These are phyloP conservation scores for Chroicocephalus ridibundus DNA, from an alignment of 2,113 vertebrate genomes.

Conservation along the genomic window DNA sequence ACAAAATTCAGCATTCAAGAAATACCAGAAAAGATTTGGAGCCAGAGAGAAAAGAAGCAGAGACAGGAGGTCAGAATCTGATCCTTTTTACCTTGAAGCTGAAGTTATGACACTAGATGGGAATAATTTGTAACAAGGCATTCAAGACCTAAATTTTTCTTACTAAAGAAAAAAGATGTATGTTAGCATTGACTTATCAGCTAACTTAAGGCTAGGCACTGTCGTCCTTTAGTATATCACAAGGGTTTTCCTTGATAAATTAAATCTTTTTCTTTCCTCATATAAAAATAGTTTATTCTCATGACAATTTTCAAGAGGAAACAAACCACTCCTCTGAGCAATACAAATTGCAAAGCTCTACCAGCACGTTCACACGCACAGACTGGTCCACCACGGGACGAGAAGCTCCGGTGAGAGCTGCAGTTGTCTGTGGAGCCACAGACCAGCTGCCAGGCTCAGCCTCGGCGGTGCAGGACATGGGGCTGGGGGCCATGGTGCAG, in stretches of 20 bases:
- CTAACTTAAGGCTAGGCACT: neutral
- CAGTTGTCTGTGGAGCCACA: neutral
- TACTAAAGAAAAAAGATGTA: neutral
- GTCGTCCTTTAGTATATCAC: neutral
- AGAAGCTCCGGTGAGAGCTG: neutral
- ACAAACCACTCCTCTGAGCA: neutral
- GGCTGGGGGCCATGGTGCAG: neutral
- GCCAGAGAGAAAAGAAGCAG: neutral
- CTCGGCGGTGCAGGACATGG: rapidly evolving
- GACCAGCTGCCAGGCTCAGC: rapidly evolving
- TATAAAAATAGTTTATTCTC: neutral
- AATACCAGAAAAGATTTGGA: neutral
- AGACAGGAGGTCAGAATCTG: neutral
- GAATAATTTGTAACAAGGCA: neutral
- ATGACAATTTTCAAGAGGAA: neutral
- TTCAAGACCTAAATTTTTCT: neutral
- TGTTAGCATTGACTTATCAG: neutral
- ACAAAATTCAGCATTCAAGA: neutral
- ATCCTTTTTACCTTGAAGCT: neutral
- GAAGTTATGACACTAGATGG: neutral
- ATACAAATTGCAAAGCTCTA: neutral
- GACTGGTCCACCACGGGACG: rapidly evolving
- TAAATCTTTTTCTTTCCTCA: neutral
- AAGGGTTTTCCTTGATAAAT: neutral
- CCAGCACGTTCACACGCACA: no score